These are phyloP conservation scores for Macrotrachela quadricornifera DNA, from an alignment of 1,140 invertebrate genomes.

Conservation along the genomic window DNA sequence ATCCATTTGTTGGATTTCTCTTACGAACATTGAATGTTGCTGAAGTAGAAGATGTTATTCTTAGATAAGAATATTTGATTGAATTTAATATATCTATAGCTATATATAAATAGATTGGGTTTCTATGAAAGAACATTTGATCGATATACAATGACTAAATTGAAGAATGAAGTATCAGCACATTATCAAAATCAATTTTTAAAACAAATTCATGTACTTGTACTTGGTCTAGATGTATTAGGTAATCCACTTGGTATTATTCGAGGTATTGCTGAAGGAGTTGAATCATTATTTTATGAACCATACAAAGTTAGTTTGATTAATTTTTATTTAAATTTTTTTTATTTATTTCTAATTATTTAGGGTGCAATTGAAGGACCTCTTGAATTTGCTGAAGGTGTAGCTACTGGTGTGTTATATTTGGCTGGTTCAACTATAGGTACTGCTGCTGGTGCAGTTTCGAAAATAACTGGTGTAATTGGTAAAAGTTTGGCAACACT, in stretches of 20 bases:
- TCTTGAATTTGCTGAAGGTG: too few relatives aligned
- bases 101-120: background rate
- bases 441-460: too few relatives aligned
- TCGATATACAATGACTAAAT: too few relatives aligned
- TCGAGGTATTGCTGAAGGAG: constrained; percentile 11
- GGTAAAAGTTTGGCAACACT: too few relatives aligned
- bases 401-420: too few relatives aligned
- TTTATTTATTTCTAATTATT: too few relatives aligned
- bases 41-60: background rate
- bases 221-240: constrained; percentile 32
- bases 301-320: too few relatives aligned
- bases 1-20: background rate
- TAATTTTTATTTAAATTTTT: too few relatives aligned
- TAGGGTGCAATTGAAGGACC: too few relatives aligned
- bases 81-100: background rate
- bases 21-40: background rate
- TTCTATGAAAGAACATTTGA: background rate
- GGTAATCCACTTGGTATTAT: constrained; percentile 33
- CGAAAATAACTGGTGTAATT: too few relatives aligned
- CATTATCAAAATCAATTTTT: constrained; percentile 21
- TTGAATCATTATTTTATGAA: too few relatives aligned
- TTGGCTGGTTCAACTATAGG: too few relatives aligned
- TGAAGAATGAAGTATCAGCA: background rate
- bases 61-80: background rate
- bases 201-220: constrained; percentile 30